Percentiles rank a stretch among this genome's conserved stretches.
Conservation (phyloP, 2,888 invertebrate species). For the Oxystoma pomonae region DNA sequence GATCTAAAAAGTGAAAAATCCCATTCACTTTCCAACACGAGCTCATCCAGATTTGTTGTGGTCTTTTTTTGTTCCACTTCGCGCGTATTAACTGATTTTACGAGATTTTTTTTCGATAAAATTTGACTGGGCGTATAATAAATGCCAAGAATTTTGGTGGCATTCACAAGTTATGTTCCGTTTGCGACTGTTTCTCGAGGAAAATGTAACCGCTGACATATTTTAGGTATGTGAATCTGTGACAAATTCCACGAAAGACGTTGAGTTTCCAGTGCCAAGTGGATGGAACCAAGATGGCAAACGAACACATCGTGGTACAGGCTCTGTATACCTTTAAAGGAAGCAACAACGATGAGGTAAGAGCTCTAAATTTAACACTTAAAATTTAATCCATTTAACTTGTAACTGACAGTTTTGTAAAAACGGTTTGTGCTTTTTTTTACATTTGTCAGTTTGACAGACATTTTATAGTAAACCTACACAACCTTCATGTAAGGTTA, state of each 20-base stretch:
- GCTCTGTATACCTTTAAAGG: constrained; percentile 93
- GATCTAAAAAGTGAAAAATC: constrained; percentile 29
- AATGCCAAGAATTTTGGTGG: constrained; percentile 50
- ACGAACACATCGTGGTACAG: constrained; percentile 70
- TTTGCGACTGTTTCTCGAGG: background rate
- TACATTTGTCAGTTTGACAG: too few species aligned
- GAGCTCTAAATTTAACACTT: too few species aligned
- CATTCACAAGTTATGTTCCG: constrained; percentile 43
- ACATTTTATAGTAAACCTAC: too few species aligned
- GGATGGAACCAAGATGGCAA: constrained; percentile 47
- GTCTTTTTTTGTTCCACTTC: background rate
- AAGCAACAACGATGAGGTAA: constrained; percentile 93
- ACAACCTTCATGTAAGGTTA: too few species aligned
- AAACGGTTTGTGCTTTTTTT: too few species aligned
- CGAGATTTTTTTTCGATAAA: background rate
- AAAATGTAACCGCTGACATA: constrained; percentile 10
- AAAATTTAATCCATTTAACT: background rate
- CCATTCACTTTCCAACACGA: background rate
- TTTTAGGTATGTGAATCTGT: background rate
- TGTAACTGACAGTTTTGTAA: too few species aligned
- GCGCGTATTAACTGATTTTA: background rate
- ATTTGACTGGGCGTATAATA: constrained; percentile 12
- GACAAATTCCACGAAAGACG: too few species aligned
- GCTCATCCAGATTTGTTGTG: background rate
- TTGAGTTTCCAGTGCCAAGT: background rate